phyloP scores from a whole-genome alignment of 2,888 invertebrate species.

The Phoenoteleia sp. region DNA sequence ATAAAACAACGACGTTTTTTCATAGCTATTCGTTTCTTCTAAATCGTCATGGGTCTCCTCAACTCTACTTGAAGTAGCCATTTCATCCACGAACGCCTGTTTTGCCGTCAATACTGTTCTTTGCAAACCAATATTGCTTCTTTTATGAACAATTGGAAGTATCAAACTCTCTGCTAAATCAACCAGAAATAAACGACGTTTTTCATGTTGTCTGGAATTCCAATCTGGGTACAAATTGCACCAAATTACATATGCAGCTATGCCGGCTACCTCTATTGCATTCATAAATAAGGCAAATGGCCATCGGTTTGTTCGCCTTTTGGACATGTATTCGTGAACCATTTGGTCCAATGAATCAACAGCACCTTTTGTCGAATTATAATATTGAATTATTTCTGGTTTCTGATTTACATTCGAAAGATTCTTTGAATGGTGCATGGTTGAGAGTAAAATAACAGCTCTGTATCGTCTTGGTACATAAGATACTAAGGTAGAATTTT shows the following conservation, averaged over 20 bases:
- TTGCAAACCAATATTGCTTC: neutral
- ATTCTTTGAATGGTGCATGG: conserved; percentile 19
- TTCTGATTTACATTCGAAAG: neutral
- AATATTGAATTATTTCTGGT: conserved; percentile 36
- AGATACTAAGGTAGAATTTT: conserved; percentile 34
- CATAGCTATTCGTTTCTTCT: neutral
- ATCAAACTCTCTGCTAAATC: conserved; percentile 13
- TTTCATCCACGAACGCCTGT: neutral
- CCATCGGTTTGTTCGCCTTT: conserved; percentile 18
- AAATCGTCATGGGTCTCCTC: neutral
- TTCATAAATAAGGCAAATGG: conserved; percentile 7
- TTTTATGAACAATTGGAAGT: neutral
- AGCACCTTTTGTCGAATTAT: conserved; percentile 4
- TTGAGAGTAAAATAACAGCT: neutral
- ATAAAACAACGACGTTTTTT: conserved; percentile 15
- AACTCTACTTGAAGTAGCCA: too few species aligned
- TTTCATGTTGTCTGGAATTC: neutral
- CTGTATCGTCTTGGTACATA: conserved; percentile 26
- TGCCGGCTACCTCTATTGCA: conserved; percentile 1
- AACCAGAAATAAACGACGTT: conserved; percentile 3
- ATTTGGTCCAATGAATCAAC: conserved; percentile 21
- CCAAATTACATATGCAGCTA: conserved; percentile 10
- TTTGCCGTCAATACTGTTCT: neutral
- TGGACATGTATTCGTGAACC: conserved; percentile 3
- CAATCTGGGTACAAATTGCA: neutral